Base-by-base conservation (phyloP, 2,888 invertebrate genomes). In the Clusia tigrina region DNA sequence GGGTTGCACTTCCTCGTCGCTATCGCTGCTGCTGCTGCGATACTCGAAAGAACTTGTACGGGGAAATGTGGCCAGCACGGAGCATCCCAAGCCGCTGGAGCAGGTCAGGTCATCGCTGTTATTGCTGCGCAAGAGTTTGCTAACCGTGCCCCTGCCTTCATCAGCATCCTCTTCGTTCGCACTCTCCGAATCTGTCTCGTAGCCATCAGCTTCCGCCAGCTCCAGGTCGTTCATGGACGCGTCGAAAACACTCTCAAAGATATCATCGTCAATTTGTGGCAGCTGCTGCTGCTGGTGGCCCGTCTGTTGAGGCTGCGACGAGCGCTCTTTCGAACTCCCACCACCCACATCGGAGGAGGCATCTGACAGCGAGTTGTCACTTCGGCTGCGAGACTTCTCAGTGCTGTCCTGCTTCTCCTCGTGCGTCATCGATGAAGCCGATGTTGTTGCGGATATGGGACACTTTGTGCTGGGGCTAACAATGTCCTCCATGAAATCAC, bases 211-310 rank as follows among this genome's bases (percentile, higher is more conserved):
- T 53, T 67, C 69, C 15, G 69, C 73, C 52, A 77, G 74, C 59
- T 84, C 84, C 66, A 84, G 63, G 64, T 81, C 78, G 42, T 76
- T 80, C 81, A 84, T 82, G n/a, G 83, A 83, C 12, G 77, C 78
- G 38, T 83, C 83, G 55, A 83, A 82, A 20, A 73, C 73, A 56
- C 76, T 74, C 65, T 84, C 84, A 58, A 83, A 84, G n/a, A 77
- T 75, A 60, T 82, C 81, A 54, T 76, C 79, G n/a, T 74, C 78
- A 20, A 69, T 42, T 18, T 58, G 15, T 22, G 20, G 9, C 12
- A 23, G 22, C 5, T n/a, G 53, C 10, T n/a, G 37, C n/a, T 15
- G 12, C 12, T 6, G 26, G 10, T 15, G 1, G 48, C 24, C 12
- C 57, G 17, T 17, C 23, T 17, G 37, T 42, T 46, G 58, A 22